Percentiles rank a stretch among this genome's conserved stretches.
phyloP scores from a whole-genome alignment of 2,113 vertebrate species.

The Centropristis striata region DNA sequence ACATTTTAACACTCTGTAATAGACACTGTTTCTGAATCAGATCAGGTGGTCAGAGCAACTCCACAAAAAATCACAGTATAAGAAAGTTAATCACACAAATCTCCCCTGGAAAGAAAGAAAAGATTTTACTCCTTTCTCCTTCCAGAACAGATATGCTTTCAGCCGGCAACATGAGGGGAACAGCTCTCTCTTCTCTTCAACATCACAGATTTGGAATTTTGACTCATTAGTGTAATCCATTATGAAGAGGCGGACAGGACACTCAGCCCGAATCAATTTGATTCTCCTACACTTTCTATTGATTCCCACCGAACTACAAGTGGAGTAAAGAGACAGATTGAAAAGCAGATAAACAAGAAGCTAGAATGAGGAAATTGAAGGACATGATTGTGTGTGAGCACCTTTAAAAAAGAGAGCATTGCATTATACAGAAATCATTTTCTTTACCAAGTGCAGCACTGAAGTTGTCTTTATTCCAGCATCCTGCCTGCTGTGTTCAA shows the following conservation, averaged over 20 bases:
- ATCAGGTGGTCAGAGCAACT: conserved; percentile 35
- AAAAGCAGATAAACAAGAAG: conserved; percentile 60
- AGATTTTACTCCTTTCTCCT: conserved; percentile 21
- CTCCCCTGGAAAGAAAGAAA: conserved; percentile 4
- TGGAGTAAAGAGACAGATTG: conserved; percentile 46
- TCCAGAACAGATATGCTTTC: conserved; percentile 44
- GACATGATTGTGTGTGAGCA: conserved; percentile 16
- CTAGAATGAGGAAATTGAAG: conserved; percentile 29
- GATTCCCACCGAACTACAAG: conserved; percentile 56
- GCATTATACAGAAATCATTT: conserved; percentile 44
- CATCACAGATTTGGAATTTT: conserved; percentile 57
- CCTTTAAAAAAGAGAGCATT: conserved; percentile 14
- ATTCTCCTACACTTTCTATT: conserved; percentile 70
- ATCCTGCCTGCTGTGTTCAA: conserved; percentile 14
- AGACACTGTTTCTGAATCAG: conserved; percentile 35
- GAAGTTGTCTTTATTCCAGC: conserved; percentile 28
- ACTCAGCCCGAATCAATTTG: conserved; percentile 65
- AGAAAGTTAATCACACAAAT: conserved; percentile 50
- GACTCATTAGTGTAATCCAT: conserved; percentile 75
- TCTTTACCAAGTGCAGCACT: conserved; percentile 22
- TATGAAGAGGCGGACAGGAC: conserved; percentile 64
- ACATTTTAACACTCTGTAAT: conserved; percentile 17
- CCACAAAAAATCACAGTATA: conserved; percentile 34
- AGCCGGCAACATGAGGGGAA: conserved; percentile 29
- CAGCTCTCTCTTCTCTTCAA: conserved; percentile 31